phyloP scores from a whole-genome alignment of 2,113 vertebrate species.

The Cololabis saira region DNA sequence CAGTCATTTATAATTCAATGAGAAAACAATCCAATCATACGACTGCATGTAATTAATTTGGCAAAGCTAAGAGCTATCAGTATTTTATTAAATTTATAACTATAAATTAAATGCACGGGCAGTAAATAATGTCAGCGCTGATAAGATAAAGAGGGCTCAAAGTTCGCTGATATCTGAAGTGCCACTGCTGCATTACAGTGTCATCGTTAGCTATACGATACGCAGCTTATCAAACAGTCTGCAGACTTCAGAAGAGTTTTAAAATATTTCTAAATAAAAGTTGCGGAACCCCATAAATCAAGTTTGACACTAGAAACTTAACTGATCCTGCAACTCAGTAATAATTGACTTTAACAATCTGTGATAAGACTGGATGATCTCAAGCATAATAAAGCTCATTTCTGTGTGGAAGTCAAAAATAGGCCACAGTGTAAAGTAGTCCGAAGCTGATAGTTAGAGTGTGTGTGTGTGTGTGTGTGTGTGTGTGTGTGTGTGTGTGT shows the following conservation, averaged over 20 bases:
- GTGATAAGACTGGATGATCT: conserved; percentile 11
- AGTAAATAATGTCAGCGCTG: conserved; percentile 1
- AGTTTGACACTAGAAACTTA: conserved; percentile 3
- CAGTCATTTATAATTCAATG: not conserved
- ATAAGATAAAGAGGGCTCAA: conserved; percentile 41
- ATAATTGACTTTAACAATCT: not conserved
- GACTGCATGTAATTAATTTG: not conserved
- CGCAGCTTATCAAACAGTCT: not conserved
- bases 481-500: too few relatives aligned
- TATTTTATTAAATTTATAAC: conserved; percentile 23
- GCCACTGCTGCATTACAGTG: conserved; percentile 1
- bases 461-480: too few relatives aligned
- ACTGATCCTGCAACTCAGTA: not conserved
- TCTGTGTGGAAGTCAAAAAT: conserved; percentile 6
- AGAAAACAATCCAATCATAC: not conserved
- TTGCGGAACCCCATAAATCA: not conserved
- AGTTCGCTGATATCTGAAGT: conserved; percentile 27
- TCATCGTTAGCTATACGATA: not conserved
- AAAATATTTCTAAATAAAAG: not conserved
- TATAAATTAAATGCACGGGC: conserved; percentile 3
- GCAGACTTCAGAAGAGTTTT: not conserved
- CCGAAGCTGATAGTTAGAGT: conserved; percentile 41
- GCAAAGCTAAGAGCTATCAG: not conserved
- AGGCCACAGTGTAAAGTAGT: conserved; percentile 44
- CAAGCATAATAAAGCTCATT: conserved; percentile 26